Evolutionary conservation across 2,888 invertebrate genomes (phyloP).

Genomic region (Reticulitermes lucifugus): DNA sequence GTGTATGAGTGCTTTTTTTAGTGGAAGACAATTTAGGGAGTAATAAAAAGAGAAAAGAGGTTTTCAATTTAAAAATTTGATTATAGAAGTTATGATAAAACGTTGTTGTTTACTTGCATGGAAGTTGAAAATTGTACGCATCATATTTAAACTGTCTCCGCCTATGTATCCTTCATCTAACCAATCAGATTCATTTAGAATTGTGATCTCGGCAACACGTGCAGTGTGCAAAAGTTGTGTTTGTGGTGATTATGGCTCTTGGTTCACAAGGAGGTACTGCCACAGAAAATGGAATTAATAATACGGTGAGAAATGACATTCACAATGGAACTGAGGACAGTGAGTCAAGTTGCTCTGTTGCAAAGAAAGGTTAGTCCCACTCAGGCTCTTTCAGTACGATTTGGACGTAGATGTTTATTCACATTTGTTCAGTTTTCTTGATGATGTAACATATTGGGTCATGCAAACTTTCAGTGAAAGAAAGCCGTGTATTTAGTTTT

Average conservation of each 20-base stretch:
- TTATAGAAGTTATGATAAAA: background rate
- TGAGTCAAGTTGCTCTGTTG: slow-evolving; percentile 45
- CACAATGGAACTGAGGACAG: slow-evolving; percentile 42
- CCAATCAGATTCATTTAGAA: slow-evolving; percentile 52
- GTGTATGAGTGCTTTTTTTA: background rate
- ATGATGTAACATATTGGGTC: slow-evolving; percentile 32
- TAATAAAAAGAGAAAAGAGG: background rate
- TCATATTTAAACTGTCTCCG: background rate
- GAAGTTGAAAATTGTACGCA: background rate
- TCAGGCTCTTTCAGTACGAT: background rate
- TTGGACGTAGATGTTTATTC: background rate
- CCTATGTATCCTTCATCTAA: background rate
- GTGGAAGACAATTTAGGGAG: background rate
- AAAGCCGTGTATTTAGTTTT: background rate
- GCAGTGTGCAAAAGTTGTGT: slow-evolving; percentile 46
- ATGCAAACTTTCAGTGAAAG: background rate
- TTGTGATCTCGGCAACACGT: slow-evolving; percentile 51
- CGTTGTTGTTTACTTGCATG: background rate
- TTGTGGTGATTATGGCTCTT: slow-evolving; percentile 60
- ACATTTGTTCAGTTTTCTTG: background rate
- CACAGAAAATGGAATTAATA: slow-evolving; percentile 59
- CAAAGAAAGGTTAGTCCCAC: slow-evolving; percentile 49
- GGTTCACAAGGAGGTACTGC: slow-evolving; percentile 62
- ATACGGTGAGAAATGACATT: slow-evolving; percentile 41
- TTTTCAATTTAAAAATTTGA: background rate